Base-by-base conservation (phyloP, 92 coral and sea anemone genomes). In the Umimayanthus chanpuru region DNA sequence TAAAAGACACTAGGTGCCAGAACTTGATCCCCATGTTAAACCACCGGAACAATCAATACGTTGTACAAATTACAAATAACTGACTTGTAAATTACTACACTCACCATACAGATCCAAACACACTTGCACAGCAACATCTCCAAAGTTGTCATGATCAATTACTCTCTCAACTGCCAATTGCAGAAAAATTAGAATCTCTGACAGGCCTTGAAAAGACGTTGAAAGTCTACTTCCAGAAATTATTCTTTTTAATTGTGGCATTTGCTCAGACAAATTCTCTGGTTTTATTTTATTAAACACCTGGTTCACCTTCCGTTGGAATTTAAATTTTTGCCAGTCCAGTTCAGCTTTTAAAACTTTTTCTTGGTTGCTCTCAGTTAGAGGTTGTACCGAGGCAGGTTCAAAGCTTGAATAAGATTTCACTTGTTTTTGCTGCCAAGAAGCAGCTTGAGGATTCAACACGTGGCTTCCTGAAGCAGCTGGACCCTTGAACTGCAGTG, bases 241-340 rank as follows among this genome's bases (percentile, higher is more conserved):
- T 55, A 90, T 29, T 36, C 77, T 86, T 71, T 90, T 92, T 58
- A 97, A 40, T 55, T 97, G 96, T 15, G 38, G 84, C 10, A 87
- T 66, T 25, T 90, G 66, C 50, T 91, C 94, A 38, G 85, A 89
- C 10, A 75, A 28, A 75, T 90, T 90, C 14, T 88, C 93, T 44
- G 77, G 82, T 9, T 85, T 85, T 47, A 91, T 80, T 32, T 83
- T 90, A 73, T 92, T 94, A 49, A 97, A 81, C 30, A 97, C 72
- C 85, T 84, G 92, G 81, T 91, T 94, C n/a, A 95, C 89, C 74
- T 93, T 91, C 21, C 99, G 92, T 68, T 95, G 96, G 65, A 95
- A 93, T 77, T 95, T 95, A 93, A 96, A 97, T 76, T 95, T 95
- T 73, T 97, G 96, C 99, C 99, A 97, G 61, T 94, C 94, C 38